Percentiles rank a stretch among this genome's conserved stretches.
phyloP scores from a whole-genome alignment of 2,888 invertebrate species.

The Griposia aprilina region DNA sequence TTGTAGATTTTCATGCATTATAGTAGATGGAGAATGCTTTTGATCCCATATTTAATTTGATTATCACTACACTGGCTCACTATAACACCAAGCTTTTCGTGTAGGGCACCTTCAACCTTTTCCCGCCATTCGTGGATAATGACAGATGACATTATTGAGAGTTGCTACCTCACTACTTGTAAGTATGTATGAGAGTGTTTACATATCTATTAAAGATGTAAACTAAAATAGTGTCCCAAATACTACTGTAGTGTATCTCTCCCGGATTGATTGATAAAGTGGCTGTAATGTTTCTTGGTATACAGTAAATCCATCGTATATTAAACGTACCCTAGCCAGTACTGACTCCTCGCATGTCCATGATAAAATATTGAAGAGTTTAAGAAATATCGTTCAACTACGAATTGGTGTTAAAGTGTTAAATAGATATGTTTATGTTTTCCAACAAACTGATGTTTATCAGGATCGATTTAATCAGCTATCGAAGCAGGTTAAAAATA shows the following conservation, averaged over 20 bases:
- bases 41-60: neutral
- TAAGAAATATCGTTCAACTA: neutral
- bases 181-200: neutral
- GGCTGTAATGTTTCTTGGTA: neutral
- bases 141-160: neutral
- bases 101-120: too few relatives aligned
- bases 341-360: neutral
- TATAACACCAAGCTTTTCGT: neutral
- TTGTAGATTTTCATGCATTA: slow-evolving; percentile 31
- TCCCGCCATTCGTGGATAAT: neutral
- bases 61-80: neutral
- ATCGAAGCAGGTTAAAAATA: neutral
- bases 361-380: neutral
- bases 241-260: too few relatives aligned
- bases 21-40: neutral
- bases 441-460: neutral
- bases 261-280: too few relatives aligned
- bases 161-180: neutral
- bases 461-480: neutral
- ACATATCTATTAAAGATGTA: neutral
- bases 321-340: neutral
- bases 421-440: neutral
- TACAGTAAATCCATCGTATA: neutral
- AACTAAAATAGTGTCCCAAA: too few relatives aligned
- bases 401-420: neutral